Base-by-base conservation (phyloP, 1,140 invertebrate species). In the Andrena cerasifolii region DNA sequence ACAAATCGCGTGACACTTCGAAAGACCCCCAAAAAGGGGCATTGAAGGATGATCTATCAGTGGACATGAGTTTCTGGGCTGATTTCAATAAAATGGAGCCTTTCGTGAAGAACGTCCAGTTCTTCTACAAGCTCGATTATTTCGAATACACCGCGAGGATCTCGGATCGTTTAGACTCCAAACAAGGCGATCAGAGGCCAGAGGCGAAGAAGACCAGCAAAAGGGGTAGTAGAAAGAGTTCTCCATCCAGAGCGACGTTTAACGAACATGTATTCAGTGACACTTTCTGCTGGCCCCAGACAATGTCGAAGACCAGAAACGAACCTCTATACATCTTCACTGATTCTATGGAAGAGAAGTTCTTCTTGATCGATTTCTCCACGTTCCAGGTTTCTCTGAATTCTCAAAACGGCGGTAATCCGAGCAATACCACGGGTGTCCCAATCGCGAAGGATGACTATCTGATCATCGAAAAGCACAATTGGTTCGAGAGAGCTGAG, bases 271-370 rank as follows among this genome's bases (percentile, higher is more conserved):
- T 58, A 16, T 65, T 83, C 47, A 3, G 53, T 21, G 66, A 85
- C 6, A 26, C 16, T 2, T 66, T 78, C 16, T 33, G 12, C 4
- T 89, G 87, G 81, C 79, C 82, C 0, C n/a, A 54, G 36, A 71
- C 61, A 3, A 75, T 86, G 51, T 47, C 28, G 8, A 51, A 73
- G 18, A 80, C 79, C 4, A 85, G 80, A 73, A 91, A 91, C 65
- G 87, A 89, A 62, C 89, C 91, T 0, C 33, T 92, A 12, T 92
- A 92, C 68, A n/a, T 92, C 1, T 89, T 92, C 54, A 73, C 85
- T 10, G 91, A 93, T 71, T 89, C 87, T 7, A 7, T 89, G 7
- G 82, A 87, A 2, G 31, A 49, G 2, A 91, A 91, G 72, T 88
- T 89, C 21, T 71, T 92, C 4, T 58, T 92, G 0, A 61, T 93